These are phyloP conservation scores for Chiloscyllium plagiosum DNA, from an alignment of 2,113 vertebrate species.

Conservation along the genomic window DNA sequence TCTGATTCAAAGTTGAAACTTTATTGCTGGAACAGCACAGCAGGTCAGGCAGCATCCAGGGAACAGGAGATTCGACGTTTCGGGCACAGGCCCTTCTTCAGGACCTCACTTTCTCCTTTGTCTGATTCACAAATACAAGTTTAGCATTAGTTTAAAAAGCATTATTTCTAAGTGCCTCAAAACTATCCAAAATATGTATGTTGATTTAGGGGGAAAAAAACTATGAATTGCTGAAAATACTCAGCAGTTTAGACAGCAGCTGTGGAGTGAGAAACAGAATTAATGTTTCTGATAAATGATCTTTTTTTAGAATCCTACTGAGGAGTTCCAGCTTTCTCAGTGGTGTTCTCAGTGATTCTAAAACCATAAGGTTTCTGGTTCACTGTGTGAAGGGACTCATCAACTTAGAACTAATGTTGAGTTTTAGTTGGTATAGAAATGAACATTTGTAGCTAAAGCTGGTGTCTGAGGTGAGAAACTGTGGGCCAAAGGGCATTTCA, in stretches of 20 bases:
- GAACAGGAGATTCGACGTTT: no score
- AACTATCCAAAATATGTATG: background rate
- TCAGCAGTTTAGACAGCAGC: no score
- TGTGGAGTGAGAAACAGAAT: no score
- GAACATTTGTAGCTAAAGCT: background rate
- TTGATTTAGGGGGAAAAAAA: background rate
- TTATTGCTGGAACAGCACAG: no score
- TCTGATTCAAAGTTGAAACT: no score
- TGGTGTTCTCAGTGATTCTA: background rate
- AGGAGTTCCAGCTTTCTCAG: no score
- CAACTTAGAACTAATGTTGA: background rate
- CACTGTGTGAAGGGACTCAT: background rate
- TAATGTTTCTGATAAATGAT: no score
- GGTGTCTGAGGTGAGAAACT: background rate
- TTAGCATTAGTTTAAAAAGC: background rate
- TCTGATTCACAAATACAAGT: background rate
- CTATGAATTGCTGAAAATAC: no score
- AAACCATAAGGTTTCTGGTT: background rate
- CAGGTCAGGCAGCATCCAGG: no score
- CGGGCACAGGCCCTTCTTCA: no score
- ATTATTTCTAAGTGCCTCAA: background rate
- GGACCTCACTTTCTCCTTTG: no score
- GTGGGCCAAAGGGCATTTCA: background rate
- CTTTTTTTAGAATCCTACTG: no score
- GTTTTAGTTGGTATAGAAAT: background rate